A percentile compares a stretch with the other conserved stretches of the same genome.
Conservation (phyloP, 2,797 vertebrate species). For the Paedocypris micromegethes region DNA sequence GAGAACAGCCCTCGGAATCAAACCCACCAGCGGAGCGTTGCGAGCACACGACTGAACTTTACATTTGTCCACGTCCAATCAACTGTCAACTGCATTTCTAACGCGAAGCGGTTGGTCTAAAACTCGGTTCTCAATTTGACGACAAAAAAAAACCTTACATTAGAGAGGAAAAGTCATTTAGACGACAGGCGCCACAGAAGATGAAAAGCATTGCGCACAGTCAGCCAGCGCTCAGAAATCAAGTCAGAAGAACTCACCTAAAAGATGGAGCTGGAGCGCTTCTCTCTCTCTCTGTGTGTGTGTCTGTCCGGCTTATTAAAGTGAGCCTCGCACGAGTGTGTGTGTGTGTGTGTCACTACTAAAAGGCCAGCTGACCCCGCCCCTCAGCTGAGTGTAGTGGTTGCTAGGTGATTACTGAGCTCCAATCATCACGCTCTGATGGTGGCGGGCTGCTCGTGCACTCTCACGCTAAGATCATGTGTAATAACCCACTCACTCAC, state of each 20-base stretch:
- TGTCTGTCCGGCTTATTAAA: slow-evolving; percentile 10
- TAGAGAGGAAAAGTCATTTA: no score
- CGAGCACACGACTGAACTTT: no score
- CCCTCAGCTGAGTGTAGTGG: slow-evolving; percentile 16
- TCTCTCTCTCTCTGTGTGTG: slow-evolving; percentile 15
- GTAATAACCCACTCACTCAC: neutral
- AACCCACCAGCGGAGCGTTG: no score
- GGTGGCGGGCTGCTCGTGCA: slow-evolving; percentile 13
- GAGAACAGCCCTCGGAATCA: no score
- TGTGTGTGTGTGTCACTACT: slow-evolving; percentile 7
- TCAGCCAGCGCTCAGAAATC: slow-evolving; percentile 26
- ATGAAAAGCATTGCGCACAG: neutral
- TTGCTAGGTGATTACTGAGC: slow-evolving; percentile 56
- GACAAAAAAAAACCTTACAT: no score
- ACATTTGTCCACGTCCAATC: no score
- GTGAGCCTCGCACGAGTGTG: slow-evolving; percentile 17
- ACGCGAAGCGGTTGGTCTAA: no score
- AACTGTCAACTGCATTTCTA: no score
- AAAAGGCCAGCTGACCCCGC: slow-evolving; percentile 8
- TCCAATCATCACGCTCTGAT: slow-evolving; percentile 52
- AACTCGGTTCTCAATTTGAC: no score
- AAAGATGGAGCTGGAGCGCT: slow-evolving; percentile 5
- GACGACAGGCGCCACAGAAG: no score
- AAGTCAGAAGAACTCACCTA: slow-evolving; percentile 55
- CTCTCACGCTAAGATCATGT: neutral